A percentile compares a stretch with the other conserved stretches of the same genome.
phyloP scores from a whole-genome alignment of 2,797 vertebrate species.

The Antrozous pallidus region DNA sequence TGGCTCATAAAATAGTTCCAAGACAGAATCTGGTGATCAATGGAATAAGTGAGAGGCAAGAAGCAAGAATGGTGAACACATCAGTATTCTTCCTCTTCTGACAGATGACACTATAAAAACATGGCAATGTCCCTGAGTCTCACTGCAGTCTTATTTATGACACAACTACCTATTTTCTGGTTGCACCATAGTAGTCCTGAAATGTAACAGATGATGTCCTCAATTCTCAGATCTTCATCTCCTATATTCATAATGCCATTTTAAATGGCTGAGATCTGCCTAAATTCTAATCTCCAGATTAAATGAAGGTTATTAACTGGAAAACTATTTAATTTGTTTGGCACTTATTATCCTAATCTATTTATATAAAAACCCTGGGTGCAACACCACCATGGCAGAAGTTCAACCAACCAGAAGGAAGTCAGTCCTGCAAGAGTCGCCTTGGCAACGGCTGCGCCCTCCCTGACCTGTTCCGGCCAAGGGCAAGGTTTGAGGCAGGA shows the following conservation, averaged over 20 bases:
- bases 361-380: no score
- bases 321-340: background rate
- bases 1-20: background rate
- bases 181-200: background rate
- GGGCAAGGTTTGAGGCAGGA: no score
- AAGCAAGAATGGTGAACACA: background rate
- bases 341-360: background rate
- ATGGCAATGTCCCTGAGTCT: background rate
- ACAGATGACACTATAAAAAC: background rate
- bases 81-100: background rate
- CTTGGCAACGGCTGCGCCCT: no score
- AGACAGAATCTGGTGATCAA: background rate
- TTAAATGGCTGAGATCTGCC: background rate
- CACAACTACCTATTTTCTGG: background rate
- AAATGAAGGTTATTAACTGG: background rate
- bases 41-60: background rate
- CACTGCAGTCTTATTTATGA: background rate
- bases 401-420: no score
- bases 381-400: no score
- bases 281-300: background rate
- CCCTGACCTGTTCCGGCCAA: no score
- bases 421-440: no score
- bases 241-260: background rate
- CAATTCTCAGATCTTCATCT: conserved; percentile 4
- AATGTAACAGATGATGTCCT: background rate